Conservation (phyloP, 2,888 invertebrate species). For the Elegia similella region DNA sequence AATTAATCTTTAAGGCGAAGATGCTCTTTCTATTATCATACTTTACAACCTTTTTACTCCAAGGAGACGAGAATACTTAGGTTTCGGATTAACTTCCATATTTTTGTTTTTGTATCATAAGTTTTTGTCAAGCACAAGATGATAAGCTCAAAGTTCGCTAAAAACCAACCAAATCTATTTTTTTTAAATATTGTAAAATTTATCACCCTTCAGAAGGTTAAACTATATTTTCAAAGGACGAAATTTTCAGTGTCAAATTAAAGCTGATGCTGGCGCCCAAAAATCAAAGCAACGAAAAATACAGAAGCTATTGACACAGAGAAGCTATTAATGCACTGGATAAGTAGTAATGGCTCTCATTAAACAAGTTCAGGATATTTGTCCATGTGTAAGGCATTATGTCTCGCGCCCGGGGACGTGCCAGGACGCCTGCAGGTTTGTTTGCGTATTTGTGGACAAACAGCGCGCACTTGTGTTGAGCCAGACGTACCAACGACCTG, state of each 20-base stretch:
- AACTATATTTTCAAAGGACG: too few species aligned
- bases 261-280: neutral
- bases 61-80: too few species aligned
- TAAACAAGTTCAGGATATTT: conserved; percentile 35
- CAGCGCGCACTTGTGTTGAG: conserved; percentile 66
- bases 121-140: too few species aligned
- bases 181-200: too few species aligned
- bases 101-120: too few species aligned
- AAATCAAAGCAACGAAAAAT: neutral
- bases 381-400: conserved; percentile 54
- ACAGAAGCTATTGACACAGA: conserved; percentile 8
- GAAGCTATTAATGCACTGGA: neutral
- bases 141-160: too few species aligned
- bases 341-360: conserved; percentile 9
- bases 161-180: too few species aligned
- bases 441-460: conserved; percentile 62
- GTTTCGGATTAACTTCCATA: too few species aligned
- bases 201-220: too few species aligned
- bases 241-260: too few species aligned
- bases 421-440: conserved; percentile 43
- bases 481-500: conserved; percentile 47
- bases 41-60: too few species aligned
- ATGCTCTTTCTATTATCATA: too few species aligned
- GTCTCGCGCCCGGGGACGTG: conserved; percentile 50
- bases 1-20: neutral